A percentile compares a stretch with the other conserved stretches of the same genome.
Evolutionary conservation across 2,888 invertebrate genomes (phyloP).

Genomic region (Eumacrocentrus americanus): DNA sequence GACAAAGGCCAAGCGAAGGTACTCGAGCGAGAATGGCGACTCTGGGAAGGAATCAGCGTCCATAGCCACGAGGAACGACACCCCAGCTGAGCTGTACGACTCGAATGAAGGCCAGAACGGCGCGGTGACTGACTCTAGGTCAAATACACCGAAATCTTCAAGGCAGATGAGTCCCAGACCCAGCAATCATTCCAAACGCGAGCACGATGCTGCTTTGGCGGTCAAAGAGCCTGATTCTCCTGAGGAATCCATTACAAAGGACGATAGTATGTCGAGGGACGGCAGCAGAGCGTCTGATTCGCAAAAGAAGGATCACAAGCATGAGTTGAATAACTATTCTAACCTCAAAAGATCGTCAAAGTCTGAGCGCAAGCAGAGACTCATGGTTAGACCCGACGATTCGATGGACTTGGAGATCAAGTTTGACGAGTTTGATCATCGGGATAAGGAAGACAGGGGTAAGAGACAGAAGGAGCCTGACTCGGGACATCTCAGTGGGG

Average conservation of each 20-base stretch:
- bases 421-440: conserved; percentile 48
- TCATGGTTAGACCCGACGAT: conserved; percentile 54
- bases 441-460: conserved; percentile 39
- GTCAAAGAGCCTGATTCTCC: conserved; percentile 38
- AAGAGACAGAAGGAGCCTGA: conserved; percentile 30
- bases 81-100: conserved; percentile 43
- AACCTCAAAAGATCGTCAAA: conserved; percentile 53
- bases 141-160: conserved; percentile 51
- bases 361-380: conserved; percentile 55
- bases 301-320: conserved; percentile 29
- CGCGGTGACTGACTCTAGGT: conserved; percentile 48
- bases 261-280: conserved; percentile 29
- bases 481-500: conserved; percentile 45
- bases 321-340: conserved; percentile 40
- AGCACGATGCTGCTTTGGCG: conserved; percentile 49
- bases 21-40: conserved; percentile 32
- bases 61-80: conserved; percentile 20
- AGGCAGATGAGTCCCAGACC: conserved; percentile 49
- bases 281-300: conserved; percentile 29
- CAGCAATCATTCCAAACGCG: conserved; percentile 22
- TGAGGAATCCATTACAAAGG: conserved; percentile 36
- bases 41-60: conserved; percentile 21
- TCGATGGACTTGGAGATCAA: conserved; percentile 56
- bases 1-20: conserved; percentile 19
- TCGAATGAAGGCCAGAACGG: conserved; percentile 49